Evolutionary conservation across 2,113 vertebrate species (phyloP).

Genomic region (Setophaga coronata): DNA sequence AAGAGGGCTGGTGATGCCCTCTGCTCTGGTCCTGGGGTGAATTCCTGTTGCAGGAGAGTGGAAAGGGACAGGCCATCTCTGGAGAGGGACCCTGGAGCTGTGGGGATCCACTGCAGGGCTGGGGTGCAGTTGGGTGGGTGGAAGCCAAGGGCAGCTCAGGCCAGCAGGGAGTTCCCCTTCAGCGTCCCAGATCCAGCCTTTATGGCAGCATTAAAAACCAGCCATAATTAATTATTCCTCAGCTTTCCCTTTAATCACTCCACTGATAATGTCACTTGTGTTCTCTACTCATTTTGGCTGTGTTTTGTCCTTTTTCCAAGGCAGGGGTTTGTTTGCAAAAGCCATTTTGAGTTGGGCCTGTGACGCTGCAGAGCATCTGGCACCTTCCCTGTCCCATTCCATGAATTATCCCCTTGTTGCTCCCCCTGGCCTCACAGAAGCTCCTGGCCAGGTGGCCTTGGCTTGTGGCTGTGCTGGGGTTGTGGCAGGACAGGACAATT

Average conservation of each 20-base stretch:
- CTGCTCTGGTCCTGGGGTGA: background rate
- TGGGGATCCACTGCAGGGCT: background rate
- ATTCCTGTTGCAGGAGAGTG: background rate
- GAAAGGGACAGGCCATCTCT: background rate
- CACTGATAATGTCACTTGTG: background rate
- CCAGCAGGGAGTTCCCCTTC: background rate
- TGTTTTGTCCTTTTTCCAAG: background rate
- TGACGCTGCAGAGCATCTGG: background rate
- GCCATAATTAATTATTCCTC: background rate
- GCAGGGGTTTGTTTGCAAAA: background rate
- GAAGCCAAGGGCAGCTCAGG: background rate
- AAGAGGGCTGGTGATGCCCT: background rate
- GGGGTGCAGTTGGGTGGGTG: background rate
- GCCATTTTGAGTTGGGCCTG: background rate
- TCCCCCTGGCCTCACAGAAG: background rate
- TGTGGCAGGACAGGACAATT: background rate
- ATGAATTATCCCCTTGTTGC: background rate
- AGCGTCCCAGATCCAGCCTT: background rate
- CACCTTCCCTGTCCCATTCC: background rate
- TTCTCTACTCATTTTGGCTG: background rate
- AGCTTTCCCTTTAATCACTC: background rate
- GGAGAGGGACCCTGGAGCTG: accelerated
- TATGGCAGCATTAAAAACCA: background rate
- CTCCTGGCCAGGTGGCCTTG: slow-evolving; percentile 10
- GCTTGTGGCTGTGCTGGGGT: background rate